A percentile compares a stretch with the other conserved stretches of the same genome.
Evolutionary conservation across 23 tunicate genomes (phyloP).

Genomic region (Ciona savignyi): DNA sequence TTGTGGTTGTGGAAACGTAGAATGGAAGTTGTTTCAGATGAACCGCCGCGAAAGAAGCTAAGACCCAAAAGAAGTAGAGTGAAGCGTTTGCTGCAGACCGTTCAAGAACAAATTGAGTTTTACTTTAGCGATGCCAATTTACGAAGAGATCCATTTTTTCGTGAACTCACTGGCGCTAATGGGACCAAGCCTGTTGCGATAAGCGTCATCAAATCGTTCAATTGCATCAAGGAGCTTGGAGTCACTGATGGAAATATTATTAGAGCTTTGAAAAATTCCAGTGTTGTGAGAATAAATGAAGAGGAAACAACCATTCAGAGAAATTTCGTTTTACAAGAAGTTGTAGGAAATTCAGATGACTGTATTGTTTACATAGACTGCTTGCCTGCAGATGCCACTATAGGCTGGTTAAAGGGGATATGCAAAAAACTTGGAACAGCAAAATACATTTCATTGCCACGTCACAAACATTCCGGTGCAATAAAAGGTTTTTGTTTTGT

Average conservation of each 20-base stretch:
- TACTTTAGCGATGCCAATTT: slow-evolving; percentile 41
- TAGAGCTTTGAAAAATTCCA: slow-evolving; percentile 4
- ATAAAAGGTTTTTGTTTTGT: slow-evolving; percentile 72
- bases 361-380: slow-evolving; percentile 15
- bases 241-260: background rate
- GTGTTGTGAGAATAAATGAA: background rate
- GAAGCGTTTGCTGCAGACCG: slow-evolving; percentile 2
- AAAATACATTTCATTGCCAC: slow-evolving; percentile 56
- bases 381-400: slow-evolving; percentile 52
- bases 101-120: slow-evolving; percentile 34
- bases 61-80: slow-evolving; percentile 7
- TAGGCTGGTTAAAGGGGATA: slow-evolving; percentile 55
- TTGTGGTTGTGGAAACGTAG: no score
- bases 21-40: no score
- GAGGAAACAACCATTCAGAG: slow-evolving; percentile 5
- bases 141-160: slow-evolving; percentile 14
- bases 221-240: slow-evolving; percentile 13
- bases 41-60: background rate
- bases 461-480: slow-evolving; percentile 9
- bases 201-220: slow-evolving; percentile 9
- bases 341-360: background rate
- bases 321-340: background rate
- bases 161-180: slow-evolving; percentile 10
- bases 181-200: slow-evolving; percentile 16
- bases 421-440: slow-evolving; percentile 45